phyloP scores from a whole-genome alignment of 2,113 vertebrate genomes.

The Geococcyx californianus region DNA sequence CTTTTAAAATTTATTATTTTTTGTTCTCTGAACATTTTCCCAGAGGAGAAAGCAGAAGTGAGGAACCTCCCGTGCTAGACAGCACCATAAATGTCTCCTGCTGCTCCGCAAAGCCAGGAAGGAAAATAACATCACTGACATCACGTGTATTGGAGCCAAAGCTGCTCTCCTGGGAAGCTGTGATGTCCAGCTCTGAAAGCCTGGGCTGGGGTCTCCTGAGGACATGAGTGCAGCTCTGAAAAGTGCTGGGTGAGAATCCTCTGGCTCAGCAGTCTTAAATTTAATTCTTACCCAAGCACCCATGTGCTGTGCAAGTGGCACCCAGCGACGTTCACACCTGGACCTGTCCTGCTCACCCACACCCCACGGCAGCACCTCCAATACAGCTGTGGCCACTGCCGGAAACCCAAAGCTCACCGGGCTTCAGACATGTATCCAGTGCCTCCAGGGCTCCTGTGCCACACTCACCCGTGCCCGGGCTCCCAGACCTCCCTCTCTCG shows the following conservation, averaged over 20 bases:
- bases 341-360: neutral
- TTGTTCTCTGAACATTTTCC: slow-evolving; percentile 1
- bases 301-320: neutral
- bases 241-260: neutral
- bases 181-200: neutral
- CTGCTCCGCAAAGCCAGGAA: neutral
- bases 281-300: neutral
- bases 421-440: neutral
- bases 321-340: neutral
- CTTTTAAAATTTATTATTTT: neutral
- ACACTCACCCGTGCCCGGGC: accelerated
- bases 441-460: neutral
- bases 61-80: neutral
- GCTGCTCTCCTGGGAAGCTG: neutral
- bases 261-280: neutral
- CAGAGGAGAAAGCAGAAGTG: slow-evolving; percentile 37
- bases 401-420: neutral
- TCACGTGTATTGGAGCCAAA: neutral
- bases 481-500: neutral
- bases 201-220: neutral
- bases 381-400: neutral
- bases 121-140: neutral
- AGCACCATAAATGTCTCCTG: neutral
- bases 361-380: neutral
- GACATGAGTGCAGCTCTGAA: neutral